Percentiles rank a stretch among this genome's conserved stretches.
Conservation (phyloP, 2,888 invertebrate genomes). For the Oscheius myriophilus region DNA sequence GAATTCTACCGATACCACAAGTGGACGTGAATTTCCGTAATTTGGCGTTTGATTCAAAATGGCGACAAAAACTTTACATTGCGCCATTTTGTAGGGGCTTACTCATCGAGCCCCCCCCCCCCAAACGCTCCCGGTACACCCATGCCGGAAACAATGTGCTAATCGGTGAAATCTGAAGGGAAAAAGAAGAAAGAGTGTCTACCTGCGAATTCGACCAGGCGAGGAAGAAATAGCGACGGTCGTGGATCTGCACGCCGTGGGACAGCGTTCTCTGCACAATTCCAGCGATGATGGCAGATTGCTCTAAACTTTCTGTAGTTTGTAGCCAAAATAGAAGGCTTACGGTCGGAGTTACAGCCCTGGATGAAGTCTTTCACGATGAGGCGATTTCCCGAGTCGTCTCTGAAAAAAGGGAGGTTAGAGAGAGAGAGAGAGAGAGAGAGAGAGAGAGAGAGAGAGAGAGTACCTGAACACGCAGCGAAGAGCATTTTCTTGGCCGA, state of each 20-base stretch:
- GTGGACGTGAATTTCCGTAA: too few species aligned
- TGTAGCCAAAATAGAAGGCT: neutral
- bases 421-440: too few species aligned
- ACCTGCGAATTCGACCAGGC: constrained; percentile 69
- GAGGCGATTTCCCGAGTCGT: constrained; percentile 16
- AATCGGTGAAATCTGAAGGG: too few species aligned
- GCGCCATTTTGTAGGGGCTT: too few species aligned
- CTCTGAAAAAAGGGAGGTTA: constrained; percentile 1
- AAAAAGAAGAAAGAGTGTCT: too few species aligned
- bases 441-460: neutral
- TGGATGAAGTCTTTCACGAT: constrained; percentile 20
- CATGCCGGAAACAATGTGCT: too few species aligned
- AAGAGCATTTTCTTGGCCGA: constrained; percentile 62
- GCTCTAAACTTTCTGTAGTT: constrained; percentile 27
- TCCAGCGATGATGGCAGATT: constrained; percentile 42
- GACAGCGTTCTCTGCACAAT: constrained; percentile 47
- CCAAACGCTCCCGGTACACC: too few species aligned
- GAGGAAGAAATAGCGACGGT: constrained; percentile 57
- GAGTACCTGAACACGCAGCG: constrained; percentile 48
- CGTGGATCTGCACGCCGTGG: constrained; percentile 46
- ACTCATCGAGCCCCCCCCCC: too few species aligned
- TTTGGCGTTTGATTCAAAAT: too few species aligned
- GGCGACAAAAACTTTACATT: too few species aligned
- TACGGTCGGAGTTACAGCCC: constrained; percentile 13
- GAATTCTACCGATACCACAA: too few species aligned